Evolutionary conservation across 2,797 vertebrate genomes (phyloP).

Genomic region (Coregonus ussuriensis): DNA sequence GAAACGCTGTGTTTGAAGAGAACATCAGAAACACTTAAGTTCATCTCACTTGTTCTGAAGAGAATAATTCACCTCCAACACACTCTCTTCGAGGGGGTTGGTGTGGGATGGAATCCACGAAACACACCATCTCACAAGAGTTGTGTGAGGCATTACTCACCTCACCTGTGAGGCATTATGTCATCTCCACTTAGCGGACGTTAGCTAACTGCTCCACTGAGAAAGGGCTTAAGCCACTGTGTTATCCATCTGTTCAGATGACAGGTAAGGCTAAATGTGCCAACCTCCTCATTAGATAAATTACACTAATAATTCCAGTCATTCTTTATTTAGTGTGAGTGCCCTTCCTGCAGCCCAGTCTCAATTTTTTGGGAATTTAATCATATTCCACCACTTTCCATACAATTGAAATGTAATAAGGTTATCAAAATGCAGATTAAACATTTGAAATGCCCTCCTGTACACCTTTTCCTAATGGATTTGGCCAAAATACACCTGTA

Average conservation of each 20-base stretch:
- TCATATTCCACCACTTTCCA: neutral
- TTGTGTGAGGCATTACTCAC: neutral
- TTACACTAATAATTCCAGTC: neutral
- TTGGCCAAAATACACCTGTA: neutral
- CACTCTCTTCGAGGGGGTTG: neutral
- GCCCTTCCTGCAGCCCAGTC: neutral
- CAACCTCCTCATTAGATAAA: neutral
- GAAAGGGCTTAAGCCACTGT: neutral
- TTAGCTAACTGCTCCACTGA: neutral
- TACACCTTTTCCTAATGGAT: neutral
- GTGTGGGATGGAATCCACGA: neutral
- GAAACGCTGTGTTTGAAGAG: neutral
- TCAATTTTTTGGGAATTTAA: too few relatives aligned
- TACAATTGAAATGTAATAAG: slow-evolving; percentile 24
- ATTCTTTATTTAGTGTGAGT: neutral
- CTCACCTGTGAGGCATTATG: neutral
- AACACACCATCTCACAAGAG: neutral
- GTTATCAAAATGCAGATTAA: slow-evolving; percentile 3
- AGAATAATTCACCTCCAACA: neutral
- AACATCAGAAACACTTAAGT: neutral
- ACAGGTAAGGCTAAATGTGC: neutral
- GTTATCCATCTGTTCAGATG: neutral
- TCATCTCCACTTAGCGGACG: neutral
- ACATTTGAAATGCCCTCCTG: neutral
- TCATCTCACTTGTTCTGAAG: neutral